Evolutionary conservation across 2,888 invertebrate genomes (phyloP).

Genomic region (Drosophila ustulata): DNA sequence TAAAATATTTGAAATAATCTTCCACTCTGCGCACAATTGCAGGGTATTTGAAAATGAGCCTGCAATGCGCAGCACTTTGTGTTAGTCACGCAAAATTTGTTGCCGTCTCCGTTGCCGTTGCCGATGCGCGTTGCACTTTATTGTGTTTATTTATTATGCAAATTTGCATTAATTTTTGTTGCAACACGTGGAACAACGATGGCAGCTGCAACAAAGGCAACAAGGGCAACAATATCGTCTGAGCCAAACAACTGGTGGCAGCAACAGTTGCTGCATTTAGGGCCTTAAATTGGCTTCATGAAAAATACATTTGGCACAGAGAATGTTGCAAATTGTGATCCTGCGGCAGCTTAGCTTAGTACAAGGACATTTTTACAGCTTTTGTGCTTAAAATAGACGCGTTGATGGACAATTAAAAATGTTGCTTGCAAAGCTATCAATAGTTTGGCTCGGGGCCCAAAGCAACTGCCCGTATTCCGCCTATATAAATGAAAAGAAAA

Average conservation of each 20-base stretch:
- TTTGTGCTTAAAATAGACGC: constrained; percentile 67
- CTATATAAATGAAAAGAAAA: constrained; percentile 4
- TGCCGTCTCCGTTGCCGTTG: constrained; percentile 1
- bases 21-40: neutral
- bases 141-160: constrained; percentile 77
- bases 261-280: constrained; percentile 45
- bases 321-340: constrained; percentile 13
- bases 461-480: neutral
- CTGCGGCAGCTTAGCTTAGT: constrained; percentile 38
- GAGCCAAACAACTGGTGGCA: neutral
- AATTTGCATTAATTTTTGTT: constrained; percentile 76
- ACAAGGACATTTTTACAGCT: constrained; percentile 65
- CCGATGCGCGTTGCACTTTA: constrained; percentile 52
- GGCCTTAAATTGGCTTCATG: constrained; percentile 62
- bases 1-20: neutral
- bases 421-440: constrained; percentile 68
- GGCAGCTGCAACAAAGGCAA: constrained; percentile 38
- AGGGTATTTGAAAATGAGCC: constrained; percentile 48
- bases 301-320: constrained; percentile 58
- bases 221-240: neutral
- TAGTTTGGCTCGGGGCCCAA: constrained; percentile 43
- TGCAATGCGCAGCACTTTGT: constrained; percentile 51
- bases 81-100: constrained; percentile 68
- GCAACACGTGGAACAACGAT: constrained; percentile 62
- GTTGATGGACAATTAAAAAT: constrained; percentile 78